Evolutionary conservation across 1,140 invertebrate genomes (phyloP), one percentile per base, ranked within the genome.

Genomic region (Hyposmocoma kahamanoa): DNA sequence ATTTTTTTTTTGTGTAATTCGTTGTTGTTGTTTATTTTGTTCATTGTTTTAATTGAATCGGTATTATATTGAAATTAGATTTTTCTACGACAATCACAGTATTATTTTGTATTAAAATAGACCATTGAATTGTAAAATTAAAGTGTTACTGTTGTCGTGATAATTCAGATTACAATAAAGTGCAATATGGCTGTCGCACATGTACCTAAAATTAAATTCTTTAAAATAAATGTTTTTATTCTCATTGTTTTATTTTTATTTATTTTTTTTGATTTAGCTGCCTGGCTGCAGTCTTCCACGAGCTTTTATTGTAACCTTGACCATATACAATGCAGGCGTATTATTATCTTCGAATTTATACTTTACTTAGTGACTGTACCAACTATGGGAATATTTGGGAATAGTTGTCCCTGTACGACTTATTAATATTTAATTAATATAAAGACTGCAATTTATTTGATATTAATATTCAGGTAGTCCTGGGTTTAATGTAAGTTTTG

Each of bases 401-500:
- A 30, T 55, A 48, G 38, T 13, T 22, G 34, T 47, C 46, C 42
- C 32, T 36, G 34, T 47, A 43, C 39, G 44, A 59, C 47, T 54
- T 49, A 47, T 49, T 59, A 55, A 56, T 47, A 46, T 51, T 61
- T 61, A 47, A 56, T 56, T 53, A 56, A 51, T 56, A 50, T 50
- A 41, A 61, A 61, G 59, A 61, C 59, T 61, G 59, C 50, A 13
- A 53, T 60, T 61, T 41, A 28, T 56, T 61, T 61, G 58, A 56
- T 61, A 61, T 50, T 53, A 32, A 53, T 56, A 51, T 56, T 56
- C 53, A 50, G 38, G 43, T 56, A 50, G 44, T 47, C 22, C 26
- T 42, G 47, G 41, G 47, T 49, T n/a, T 49, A 42, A 19, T 41
- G 38, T 49, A 49, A 49, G 36, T 22, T 39, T 47, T 47, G 26